Evolutionary conservation across 2,888 invertebrate genomes (phyloP), one percentile per base, ranked within the genome.

Genomic region (Lymantria monacha): DNA sequence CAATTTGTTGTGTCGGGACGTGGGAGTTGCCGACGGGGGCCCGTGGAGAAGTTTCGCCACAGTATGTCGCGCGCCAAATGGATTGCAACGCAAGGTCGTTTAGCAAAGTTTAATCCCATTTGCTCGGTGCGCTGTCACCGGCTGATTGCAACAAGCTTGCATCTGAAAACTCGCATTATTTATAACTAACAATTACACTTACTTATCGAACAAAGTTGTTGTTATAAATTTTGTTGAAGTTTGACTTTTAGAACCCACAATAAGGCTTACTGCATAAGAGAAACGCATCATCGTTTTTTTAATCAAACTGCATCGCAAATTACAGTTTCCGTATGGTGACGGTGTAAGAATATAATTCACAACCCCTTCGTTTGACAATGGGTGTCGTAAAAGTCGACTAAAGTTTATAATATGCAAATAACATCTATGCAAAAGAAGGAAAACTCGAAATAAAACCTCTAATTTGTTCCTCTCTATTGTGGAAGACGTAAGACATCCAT

Each of bases 51-150:
- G 80, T 84, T 85, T 79, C 65, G 62, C 82, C 78, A 74, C 79
- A 77, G 72, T 66, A 59, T 75, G 80, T 80, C 81, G 81, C 80
- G 57, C 72, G 61, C 76, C 80, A 84, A 83, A 87, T 84, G 83
- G 81, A 85, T 85, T 81, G 82, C 83, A 81, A 82, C 77, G 80
- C 85, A 81, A 86, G 83, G 83, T 83, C 83, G 85, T 85, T 89
- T 83, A 86, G 82, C 87, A 85, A 87, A 88, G 81, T 88, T 87
- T 87, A 88, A 88, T 87, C 85, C 81, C 79, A 83, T 87, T 88
- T 83, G 77, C 76, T 72, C 73, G 69, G 66, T 67, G 76, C 74
- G 72, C 79, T 80, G 84, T 85, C 83, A 74, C 72, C 80, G 66
- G 70, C 74, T 79, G 81, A 80, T 81, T 83, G 82, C 82, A 70